Conservation (phyloP, 2,113 vertebrate genomes). For the Nipponia nippon region DNA sequence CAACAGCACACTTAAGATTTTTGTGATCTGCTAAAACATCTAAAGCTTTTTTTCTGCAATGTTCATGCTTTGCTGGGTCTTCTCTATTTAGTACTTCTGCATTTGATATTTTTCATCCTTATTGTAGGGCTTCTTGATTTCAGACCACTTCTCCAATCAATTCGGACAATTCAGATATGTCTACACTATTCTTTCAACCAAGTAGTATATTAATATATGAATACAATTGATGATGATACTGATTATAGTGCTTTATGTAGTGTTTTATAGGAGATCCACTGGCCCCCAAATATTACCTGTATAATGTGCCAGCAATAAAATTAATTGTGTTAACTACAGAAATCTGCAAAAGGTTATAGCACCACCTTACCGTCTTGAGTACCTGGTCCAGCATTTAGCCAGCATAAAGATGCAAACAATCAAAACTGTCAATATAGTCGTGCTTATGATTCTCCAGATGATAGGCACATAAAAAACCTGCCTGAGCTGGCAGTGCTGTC, state of each 20-base stretch:
- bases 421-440: not conserved
- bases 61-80: not conserved
- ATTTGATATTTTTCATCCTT: not conserved
- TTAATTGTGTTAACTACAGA: not conserved
- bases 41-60: not conserved
- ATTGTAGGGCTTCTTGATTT: not conserved
- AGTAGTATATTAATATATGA: not conserved
- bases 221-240: not conserved
- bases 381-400: not conserved
- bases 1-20: not conserved
- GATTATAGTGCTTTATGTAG: not conserved
- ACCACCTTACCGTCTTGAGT: not conserved
- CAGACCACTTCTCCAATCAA: not conserved
- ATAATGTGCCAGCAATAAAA: not conserved
- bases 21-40: not conserved
- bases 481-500: not conserved
- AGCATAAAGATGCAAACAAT: not conserved
- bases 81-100: not conserved
- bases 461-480: not conserved
- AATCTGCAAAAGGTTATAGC: not conserved
- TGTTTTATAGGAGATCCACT: not conserved
- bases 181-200: not conserved
- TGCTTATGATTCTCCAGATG: not conserved
- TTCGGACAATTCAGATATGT: not conserved
- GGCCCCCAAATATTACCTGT: not conserved